Base-by-base conservation (phyloP, 2,797 vertebrate species). In the Carduelis carduelis region DNA sequence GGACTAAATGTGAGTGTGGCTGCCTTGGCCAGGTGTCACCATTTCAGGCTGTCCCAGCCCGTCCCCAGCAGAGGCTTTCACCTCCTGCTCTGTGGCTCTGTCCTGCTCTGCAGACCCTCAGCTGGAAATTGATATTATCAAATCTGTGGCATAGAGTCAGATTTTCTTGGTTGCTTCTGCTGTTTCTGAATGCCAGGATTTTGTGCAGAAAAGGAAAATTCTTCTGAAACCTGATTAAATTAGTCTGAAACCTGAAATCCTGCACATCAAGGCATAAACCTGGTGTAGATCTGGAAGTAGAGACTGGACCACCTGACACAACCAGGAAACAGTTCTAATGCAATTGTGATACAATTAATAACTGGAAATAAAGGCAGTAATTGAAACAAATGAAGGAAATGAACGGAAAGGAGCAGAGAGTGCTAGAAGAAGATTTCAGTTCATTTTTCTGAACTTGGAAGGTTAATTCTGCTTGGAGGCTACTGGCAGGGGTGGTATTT, bases 41-140 rank as follows among this genome's bases (percentile, higher is more conserved):
- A 3, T 9, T 34, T 50, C 11, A 6, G 50, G 21, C 17, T n/a
- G 21, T 30, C 56, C 32, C 23, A 21, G 22, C 21, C 3, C 1
- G 21, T 27, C 61, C 84, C 20, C 55, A 20, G n/a, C 56, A 3
- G 17, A 46, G 50, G 37, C 3, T 47, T 94, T 46, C 28, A 12
- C 53, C 53, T 57, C 49, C 53, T 75, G 72, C 26, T 1, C 44
- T 14, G 46, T 12, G 41, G 20, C 39, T 65, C 20, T 0, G 0
- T 20, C 37, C 32, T 41, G 14, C 11, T 44, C 47, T 59, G 76
- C 87, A 74, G 32, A n/a, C 3, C 41, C n/a, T 2, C 8, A 10
- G 28, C 0, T 60, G 32, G 12, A 53, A 44, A 39, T 16, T 0
- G 3, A 1, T 52, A 1, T 10, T 39, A 13, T 37, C 34, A 4